phyloP scores from a whole-genome alignment of 1,140 invertebrate species.

The Scaptodrosophila lebanonensis region DNA sequence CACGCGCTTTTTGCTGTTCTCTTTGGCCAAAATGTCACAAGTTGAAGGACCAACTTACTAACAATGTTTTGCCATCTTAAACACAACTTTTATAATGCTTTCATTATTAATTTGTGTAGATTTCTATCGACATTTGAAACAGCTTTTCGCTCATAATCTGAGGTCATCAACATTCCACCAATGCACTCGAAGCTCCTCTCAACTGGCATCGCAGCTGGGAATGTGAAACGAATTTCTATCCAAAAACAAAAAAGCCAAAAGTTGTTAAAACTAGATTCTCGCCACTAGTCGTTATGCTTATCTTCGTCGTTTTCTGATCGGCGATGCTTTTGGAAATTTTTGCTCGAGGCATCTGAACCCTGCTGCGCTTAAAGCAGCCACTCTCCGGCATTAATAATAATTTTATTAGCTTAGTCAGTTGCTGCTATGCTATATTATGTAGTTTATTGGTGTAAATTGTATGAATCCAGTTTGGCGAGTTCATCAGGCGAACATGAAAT shows the following conservation, averaged over 20 bases:
- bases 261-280: no score
- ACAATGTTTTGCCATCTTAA: constrained; percentile 4
- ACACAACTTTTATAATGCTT: constrained; percentile 20
- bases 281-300: no score
- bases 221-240: constrained; percentile 5
- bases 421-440: no score
- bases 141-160: constrained; percentile 38
- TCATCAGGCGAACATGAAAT: neutral
- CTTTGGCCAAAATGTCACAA: constrained; percentile 41
- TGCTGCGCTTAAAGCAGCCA: no score
- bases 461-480: constrained; percentile 2
- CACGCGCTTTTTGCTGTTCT: constrained; percentile 7
- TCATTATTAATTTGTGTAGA: constrained; percentile 18
- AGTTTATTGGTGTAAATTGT: constrained; percentile 4
- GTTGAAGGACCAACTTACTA: constrained; percentile 24
- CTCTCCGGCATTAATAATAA: no score
- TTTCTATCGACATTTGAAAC: constrained; percentile 12
- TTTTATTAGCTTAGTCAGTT: constrained; percentile 2
- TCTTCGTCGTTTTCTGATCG: no score
- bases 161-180: constrained; percentile 56
- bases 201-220: constrained; percentile 45
- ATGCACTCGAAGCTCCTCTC: no score
- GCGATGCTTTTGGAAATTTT: no score
- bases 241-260: constrained; percentile 4
- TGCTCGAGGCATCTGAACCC: no score